These are phyloP conservation scores for Palythoa grandiflora DNA, from an alignment of 92 coral and sea anemone species.

Conservation along the genomic window DNA sequence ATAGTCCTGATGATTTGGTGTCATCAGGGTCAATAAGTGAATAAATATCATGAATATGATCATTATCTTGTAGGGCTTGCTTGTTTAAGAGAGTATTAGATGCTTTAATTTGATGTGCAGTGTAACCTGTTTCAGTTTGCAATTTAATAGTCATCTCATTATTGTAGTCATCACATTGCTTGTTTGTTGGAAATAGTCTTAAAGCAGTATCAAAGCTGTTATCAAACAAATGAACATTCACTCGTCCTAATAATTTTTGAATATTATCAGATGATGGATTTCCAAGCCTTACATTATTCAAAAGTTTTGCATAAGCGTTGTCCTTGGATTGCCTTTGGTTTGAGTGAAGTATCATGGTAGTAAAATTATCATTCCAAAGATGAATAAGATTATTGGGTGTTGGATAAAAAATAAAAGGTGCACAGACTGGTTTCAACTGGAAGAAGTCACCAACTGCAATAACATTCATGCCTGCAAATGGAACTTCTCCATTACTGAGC, in stretches of 20 bases:
- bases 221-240: constrained; percentile 10
- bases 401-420: neutral
- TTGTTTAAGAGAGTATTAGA: neutral
- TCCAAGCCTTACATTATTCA: constrained; percentile 22
- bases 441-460: constrained; percentile 48
- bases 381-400: neutral
- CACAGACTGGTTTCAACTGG: constrained; percentile 37
- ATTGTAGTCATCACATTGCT: constrained; percentile 5
- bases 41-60: neutral
- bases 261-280: constrained; percentile 14
- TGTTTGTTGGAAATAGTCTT: neutral
- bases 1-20: constrained; percentile 30
- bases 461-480: constrained; percentile 17
- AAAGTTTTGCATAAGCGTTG: neutral
- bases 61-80: neutral
- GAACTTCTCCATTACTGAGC: neutral
- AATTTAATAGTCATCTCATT: neutral
- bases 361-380: constrained; percentile 18
- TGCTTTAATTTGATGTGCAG: constrained; percentile 1
- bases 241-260: constrained; percentile 16
- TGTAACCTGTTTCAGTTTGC: constrained; percentile 1
- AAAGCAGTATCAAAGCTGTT: constrained; percentile 7
- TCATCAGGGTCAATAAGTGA: constrained; percentile 27
- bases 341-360: neutral
- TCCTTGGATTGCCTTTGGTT: constrained; percentile 1